Evolutionary conservation across 2,888 invertebrate species (phyloP).

Genomic region (Schizaphis graminum): DNA sequence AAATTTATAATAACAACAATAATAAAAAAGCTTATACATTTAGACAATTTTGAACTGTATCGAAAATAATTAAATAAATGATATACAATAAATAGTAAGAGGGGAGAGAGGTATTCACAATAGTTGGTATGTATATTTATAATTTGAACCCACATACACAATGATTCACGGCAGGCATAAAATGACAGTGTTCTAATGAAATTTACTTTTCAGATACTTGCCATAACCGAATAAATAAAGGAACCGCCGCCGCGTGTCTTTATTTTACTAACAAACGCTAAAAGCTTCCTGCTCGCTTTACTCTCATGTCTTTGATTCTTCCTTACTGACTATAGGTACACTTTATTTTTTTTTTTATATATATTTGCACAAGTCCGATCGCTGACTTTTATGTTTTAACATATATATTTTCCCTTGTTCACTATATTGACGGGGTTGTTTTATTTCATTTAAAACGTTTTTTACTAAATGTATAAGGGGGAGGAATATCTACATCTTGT

Average conservation of each 20-base stretch:
- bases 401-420: conserved; percentile 36
- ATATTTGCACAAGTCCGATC: conserved; percentile 50
- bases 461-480: conserved; percentile 26
- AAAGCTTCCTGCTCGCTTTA: conserved; percentile 49
- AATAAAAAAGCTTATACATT: background rate
- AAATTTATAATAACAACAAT: background rate
- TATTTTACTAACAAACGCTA: conserved; percentile 58
- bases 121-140: background rate
- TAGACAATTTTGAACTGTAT: background rate
- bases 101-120: background rate
- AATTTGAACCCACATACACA: background rate
- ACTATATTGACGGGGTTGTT: conserved; percentile 38
- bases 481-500: conserved; percentile 52
- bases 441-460: conserved; percentile 64
- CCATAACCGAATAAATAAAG: conserved; percentile 52
- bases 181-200: conserved; percentile 55
- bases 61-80: background rate
- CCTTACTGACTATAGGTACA: background rate
- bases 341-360: conserved; percentile 25
- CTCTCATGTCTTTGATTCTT: conserved; percentile 55
- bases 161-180: background rate
- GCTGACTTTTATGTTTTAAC: conserved; percentile 52
- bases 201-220: conserved; percentile 36
- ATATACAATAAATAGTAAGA: background rate
- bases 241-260: conserved; percentile 7